phyloP scores from a whole-genome alignment of 2,113 vertebrate species.

The Circaetus gallicus region DNA sequence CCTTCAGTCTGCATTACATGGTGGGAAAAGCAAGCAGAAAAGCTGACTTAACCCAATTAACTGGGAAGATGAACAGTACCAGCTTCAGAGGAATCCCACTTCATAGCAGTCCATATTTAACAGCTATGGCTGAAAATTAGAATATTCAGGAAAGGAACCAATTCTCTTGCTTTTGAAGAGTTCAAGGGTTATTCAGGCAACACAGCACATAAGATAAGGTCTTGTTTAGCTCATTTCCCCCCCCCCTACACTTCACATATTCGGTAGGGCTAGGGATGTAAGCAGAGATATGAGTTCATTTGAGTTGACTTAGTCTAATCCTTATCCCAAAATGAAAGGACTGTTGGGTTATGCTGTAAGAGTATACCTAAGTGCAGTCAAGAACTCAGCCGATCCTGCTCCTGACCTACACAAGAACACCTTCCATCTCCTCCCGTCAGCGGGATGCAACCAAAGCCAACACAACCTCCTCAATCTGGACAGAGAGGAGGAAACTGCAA shows the following conservation, averaged over 20 bases:
- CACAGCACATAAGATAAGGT: background rate
- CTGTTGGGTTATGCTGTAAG: background rate
- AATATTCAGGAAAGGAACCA: background rate
- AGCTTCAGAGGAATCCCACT: background rate
- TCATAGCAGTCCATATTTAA: background rate
- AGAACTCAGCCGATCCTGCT: background rate
- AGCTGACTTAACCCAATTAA: background rate
- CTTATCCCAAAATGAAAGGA: background rate
- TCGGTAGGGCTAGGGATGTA: no score
- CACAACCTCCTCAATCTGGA: background rate
- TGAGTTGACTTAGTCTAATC: background rate
- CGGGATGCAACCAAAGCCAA: background rate
- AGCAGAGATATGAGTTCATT: background rate
- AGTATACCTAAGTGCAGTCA: background rate
- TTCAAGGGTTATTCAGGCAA: background rate
- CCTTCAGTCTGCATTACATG: background rate
- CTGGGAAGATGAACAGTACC: background rate
- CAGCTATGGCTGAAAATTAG: background rate
- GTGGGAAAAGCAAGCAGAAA: background rate
- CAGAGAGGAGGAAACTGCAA: background rate
- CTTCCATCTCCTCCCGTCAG: background rate
- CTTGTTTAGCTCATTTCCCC: background rate
- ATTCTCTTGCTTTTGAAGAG: background rate
- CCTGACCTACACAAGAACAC: background rate
- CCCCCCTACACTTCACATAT: background rate